Evolutionary conservation across 2,888 invertebrate genomes (phyloP), one percentile per base, ranked within the genome.

Genomic region (Phasia obesa): DNA sequence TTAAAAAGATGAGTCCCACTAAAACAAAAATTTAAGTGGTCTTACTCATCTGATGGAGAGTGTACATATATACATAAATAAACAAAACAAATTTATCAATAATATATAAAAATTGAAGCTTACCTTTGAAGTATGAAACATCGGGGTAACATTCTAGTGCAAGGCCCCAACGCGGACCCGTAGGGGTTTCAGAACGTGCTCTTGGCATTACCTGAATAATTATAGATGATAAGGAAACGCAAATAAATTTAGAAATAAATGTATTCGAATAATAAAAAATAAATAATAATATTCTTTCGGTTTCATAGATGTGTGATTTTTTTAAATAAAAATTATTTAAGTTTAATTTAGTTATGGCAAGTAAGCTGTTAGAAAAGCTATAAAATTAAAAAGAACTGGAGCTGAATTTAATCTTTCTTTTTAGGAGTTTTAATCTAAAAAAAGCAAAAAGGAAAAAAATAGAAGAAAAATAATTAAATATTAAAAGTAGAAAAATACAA

Each of bases 111-210:
- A n/a, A 25, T 15, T 25, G 2, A 17, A 19, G 69, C 92, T 92
- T 88, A 93, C 93, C 92, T 91, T 91, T 92, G 89, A 94, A 89
- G 90, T 93, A 91, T 90, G 93, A 89, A 87, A 92, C 89, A 85
- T 94, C 94, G 85, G 92, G 90, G 81, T 92, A 91, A 86, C 91
- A 92, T 83, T 91, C 91, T 80, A 91, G 86, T 27, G 93, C 92
- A 87, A 93, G 93, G 21, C 93, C 93, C 93, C 94, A 94, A 87
- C 94, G 94, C 64, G 94, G 93, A 86, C 94, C 85, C 81, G 91
- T 93, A 51, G 96, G 94, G 64, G 95, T 95, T 87, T 95, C 93
- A 19, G 96, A 96, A 86, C 95, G 93, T 59, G 96, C 95, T 85
- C 96, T 93, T 87, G 95, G 95, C 87, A 93, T 91, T 69, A 94